A percentile compares a stretch with the other conserved stretches of the same genome.
Conservation (phyloP, 2,888 invertebrate species). For the Zygaena filipendulae region DNA sequence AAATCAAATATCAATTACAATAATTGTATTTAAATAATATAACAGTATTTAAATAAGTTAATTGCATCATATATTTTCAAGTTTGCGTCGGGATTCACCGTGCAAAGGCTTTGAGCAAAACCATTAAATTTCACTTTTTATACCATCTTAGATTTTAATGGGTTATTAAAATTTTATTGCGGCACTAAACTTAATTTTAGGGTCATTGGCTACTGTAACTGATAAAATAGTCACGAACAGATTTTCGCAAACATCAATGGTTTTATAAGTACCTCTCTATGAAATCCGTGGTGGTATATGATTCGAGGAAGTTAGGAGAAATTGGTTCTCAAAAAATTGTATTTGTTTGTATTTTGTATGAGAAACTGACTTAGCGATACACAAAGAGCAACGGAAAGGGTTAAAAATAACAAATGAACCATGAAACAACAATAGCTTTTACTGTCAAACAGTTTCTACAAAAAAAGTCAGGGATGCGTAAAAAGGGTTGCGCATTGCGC, state of each 20-base stretch:
- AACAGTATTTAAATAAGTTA: conserved; percentile 38
- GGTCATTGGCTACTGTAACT: conserved; percentile 57
- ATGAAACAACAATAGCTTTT: conserved; percentile 37
- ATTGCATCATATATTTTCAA: conserved; percentile 51
- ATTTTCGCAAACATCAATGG: too few species aligned
- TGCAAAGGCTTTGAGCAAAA: conserved; percentile 42
- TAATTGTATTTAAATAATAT: too few species aligned
- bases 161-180: conserved; percentile 63
- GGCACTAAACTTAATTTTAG: conserved; percentile 61
- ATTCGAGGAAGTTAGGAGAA: too few species aligned
- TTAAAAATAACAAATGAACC: conserved; percentile 44
- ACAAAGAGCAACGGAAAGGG: conserved; percentile 64
- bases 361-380: too few species aligned
- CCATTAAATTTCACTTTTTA: conserved; percentile 65
- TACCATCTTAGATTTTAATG: conserved; percentile 63
- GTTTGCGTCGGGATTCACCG: conserved; percentile 35
- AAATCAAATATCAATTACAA: not conserved
- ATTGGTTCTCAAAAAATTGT: too few species aligned
- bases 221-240: too few species aligned
- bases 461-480: conserved; percentile 48
- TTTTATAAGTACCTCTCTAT: too few species aligned
- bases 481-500: conserved; percentile 65
- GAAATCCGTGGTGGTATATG: too few species aligned
- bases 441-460: conserved; percentile 33
- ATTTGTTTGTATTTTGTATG: too few species aligned